Conservation (phyloP, 2,888 invertebrate species). For the Altica lythri region DNA sequence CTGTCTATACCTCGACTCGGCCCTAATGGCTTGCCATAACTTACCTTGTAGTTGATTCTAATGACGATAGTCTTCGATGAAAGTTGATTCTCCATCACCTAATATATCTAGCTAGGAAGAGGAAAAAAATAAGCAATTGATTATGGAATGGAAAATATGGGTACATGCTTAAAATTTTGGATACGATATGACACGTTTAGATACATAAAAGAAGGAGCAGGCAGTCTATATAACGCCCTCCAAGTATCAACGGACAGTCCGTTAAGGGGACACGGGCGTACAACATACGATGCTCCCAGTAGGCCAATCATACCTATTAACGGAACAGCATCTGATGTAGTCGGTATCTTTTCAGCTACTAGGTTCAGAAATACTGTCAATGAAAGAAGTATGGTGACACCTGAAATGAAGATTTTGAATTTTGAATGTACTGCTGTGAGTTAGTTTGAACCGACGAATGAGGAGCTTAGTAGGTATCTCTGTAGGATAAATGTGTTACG, state of each 20-base stretch:
- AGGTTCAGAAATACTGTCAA: slow-evolving; percentile 97
- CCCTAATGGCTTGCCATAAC: neutral
- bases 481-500: neutral
- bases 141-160: slow-evolving; percentile 30
- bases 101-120: slow-evolving; percentile 25
- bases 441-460: slow-evolving; percentile 36
- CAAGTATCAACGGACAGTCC: slow-evolving; percentile 61
- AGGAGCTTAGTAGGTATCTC: neutral
- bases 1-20: neutral
- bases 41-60: neutral
- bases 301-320: slow-evolving; percentile 71
- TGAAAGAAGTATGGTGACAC: slow-evolving; percentile 95
- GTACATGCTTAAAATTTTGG: slow-evolving; percentile 8
- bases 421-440: slow-evolving; percentile 52
- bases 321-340: slow-evolving; percentile 81
- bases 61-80: neutral
- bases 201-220: slow-evolving; percentile 8
- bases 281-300: slow-evolving; percentile 58
- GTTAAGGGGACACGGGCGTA: slow-evolving; percentile 54
- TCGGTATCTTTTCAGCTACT: slow-evolving; percentile 96
- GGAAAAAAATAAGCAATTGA: slow-evolving; percentile 28
- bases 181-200: neutral
- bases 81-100: slow-evolving; percentile 2
- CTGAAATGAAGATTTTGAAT: slow-evolving; percentile 66
- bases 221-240: slow-evolving; percentile 49